These are phyloP conservation scores for Nipponacmea schrenckii DNA, from an alignment of 2,888 invertebrate species.

Conservation along the genomic window DNA sequence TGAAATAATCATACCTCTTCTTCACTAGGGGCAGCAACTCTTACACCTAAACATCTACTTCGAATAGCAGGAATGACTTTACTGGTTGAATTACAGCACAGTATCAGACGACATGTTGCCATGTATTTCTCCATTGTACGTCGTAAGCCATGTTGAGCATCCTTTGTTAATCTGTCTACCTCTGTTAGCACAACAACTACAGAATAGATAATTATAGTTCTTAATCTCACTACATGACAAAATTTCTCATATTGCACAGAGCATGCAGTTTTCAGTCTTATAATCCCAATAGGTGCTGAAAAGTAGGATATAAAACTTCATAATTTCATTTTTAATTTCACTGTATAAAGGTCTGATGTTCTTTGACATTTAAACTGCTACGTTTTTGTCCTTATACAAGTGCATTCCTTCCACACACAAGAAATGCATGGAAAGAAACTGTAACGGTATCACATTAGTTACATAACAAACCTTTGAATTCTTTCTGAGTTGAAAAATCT, in stretches of 20 bases:
- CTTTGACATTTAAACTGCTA: no score
- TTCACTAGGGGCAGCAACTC: slow-evolving; percentile 88
- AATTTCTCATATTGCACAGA: no score
- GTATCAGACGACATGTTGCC: slow-evolving; percentile 89
- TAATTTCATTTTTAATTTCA: no score
- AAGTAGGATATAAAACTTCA: no score
- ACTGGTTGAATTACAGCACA: slow-evolving; percentile 94
- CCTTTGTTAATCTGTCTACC: slow-evolving; percentile 93
- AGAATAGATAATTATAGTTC: slow-evolving; percentile 37
- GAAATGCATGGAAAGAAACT: no score
- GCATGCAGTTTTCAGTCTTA: no score
- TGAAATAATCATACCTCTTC: slow-evolving; percentile 79
- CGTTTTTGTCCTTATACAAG: no score
- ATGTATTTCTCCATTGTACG: slow-evolving; percentile 99
- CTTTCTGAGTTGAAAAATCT: slow-evolving; percentile 83
- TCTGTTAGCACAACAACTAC: slow-evolving; percentile 93
- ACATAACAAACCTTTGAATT: slow-evolving; percentile 86
- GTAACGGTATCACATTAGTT: no score
- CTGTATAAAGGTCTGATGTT: no score
- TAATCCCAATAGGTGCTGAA: no score
- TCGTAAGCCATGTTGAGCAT: slow-evolving; percentile 97
- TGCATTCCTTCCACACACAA: no score
- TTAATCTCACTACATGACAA: no score
- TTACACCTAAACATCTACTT: slow-evolving; percentile 90
- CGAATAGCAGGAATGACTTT: slow-evolving; percentile 94